These are phyloP conservation scores for Cephus runcator DNA, from an alignment of 2,888 invertebrate species.

Conservation along the genomic window DNA sequence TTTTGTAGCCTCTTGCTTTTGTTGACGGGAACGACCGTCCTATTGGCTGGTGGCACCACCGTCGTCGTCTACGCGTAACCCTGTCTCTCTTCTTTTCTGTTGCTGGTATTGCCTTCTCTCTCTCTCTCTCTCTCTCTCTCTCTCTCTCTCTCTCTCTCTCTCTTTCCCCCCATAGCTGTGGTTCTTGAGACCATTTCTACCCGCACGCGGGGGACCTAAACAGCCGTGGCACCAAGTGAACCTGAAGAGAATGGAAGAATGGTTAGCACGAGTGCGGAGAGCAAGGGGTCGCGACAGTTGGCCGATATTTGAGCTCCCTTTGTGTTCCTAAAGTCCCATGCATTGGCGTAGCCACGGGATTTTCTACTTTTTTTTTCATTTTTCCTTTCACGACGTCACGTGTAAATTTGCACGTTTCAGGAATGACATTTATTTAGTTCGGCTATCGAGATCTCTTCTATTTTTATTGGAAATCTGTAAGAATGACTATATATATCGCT, in stretches of 20 bases:
- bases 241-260: not conserved
- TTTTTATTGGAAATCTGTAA: not conserved
- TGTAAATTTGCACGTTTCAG: not conserved
- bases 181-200: not conserved
- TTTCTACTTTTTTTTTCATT: not conserved
- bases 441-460: not conserved
- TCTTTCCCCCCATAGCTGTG: not conserved
- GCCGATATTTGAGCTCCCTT: conserved; percentile 61
- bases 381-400: not conserved
- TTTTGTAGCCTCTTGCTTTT: conserved; percentile 42
- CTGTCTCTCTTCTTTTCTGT: conserved; percentile 23
- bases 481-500: too few species aligned
- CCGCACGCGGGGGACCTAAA: not conserved
- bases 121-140: not conserved
- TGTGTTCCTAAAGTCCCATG: conserved; percentile 49
- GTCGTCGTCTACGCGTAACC: conserved; percentile 7
- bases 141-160: not conserved
- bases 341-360: not conserved
- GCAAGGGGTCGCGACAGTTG: conserved; percentile 57
- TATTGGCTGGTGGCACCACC: not conserved
- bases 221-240: not conserved
- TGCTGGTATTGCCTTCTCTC: conserved; percentile 3
- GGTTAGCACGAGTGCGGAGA: conserved; percentile 22
- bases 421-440: not conserved
- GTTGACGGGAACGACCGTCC: conserved; percentile 22